phyloP scores from a whole-genome alignment of 2,888 invertebrate species.

The Epirrhoe alternata region DNA sequence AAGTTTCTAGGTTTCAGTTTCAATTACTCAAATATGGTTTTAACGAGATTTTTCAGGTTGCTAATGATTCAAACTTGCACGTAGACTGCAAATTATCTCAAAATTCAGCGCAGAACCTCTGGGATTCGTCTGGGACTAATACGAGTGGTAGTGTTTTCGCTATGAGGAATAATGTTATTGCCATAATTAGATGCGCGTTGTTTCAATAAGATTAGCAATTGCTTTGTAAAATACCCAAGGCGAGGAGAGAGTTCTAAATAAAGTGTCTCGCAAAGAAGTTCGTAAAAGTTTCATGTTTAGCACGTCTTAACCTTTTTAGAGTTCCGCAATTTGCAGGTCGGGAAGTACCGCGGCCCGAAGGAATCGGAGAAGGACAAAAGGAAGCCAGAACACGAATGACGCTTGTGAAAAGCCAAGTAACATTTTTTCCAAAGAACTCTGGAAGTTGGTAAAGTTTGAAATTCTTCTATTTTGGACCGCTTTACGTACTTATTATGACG shows the following conservation, averaged over 20 bases:
- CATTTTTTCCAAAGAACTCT: constrained; percentile 35
- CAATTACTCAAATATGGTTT: constrained; percentile 32
- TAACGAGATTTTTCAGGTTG: constrained; percentile 31
- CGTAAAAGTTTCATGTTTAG: constrained; percentile 56
- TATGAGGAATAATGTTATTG: constrained; percentile 24
- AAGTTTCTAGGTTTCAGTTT: constrained; percentile 29
- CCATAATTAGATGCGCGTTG: constrained; percentile 21
- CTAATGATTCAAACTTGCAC: constrained; percentile 31
- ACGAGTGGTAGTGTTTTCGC: constrained; percentile 21
- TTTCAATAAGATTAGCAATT: constrained; percentile 23
- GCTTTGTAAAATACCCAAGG: constrained; percentile 2
- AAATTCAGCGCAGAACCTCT: constrained; percentile 27
- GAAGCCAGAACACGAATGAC: constrained; percentile 33
- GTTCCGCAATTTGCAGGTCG: constrained; percentile 38
- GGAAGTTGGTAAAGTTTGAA: constrained; percentile 32
- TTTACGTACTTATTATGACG: constrained; percentile 15
- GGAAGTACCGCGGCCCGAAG: constrained; percentile 26
- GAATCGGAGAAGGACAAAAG: constrained; percentile 37
- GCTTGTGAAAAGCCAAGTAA: constrained; percentile 40
- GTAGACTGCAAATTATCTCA: constrained; percentile 26
- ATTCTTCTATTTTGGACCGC: constrained; percentile 23
- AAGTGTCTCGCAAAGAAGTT: constrained; percentile 49
- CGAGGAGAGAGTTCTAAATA: constrained; percentile 37
- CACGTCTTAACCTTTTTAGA: constrained; percentile 49
- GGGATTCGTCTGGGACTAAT: constrained; percentile 30